Evolutionary conservation across 2,113 vertebrate genomes (phyloP).

Genomic region (Corythaixoides concolor): DNA sequence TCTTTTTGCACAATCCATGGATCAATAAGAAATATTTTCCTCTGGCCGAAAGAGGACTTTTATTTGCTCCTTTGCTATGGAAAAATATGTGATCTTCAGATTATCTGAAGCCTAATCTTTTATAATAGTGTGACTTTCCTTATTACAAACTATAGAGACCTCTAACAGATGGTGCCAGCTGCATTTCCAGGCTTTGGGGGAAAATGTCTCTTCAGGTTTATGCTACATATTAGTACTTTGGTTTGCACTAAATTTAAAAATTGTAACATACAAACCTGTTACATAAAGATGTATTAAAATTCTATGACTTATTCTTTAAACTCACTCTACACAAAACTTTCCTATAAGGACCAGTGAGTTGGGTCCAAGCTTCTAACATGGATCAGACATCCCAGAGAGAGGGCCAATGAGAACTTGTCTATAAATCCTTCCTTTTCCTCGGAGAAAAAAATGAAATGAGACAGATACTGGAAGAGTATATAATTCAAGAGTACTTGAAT

Average conservation of each 20-base stretch:
- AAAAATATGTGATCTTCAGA: not conserved
- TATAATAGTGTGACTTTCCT: accelerated
- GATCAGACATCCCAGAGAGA: not conserved
- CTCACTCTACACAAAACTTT: not conserved
- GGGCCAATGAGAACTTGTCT: not conserved
- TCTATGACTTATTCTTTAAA: not conserved
- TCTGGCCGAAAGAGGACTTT: not conserved
- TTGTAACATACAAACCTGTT: not conserved
- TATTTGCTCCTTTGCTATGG: not conserved
- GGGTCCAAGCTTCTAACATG: not conserved
- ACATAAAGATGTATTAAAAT: not conserved
- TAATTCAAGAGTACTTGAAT: not conserved
- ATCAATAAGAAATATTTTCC: not conserved
- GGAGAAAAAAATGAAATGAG: not conserved
- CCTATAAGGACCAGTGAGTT: not conserved
- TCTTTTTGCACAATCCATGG: not conserved
- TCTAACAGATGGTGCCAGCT: not conserved
- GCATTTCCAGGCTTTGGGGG: not conserved
- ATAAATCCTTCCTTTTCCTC: not conserved
- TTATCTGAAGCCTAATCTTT: not conserved
- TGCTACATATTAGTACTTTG: not conserved
- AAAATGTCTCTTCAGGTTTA: not conserved
- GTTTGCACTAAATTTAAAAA: not conserved
- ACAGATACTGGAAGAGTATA: not conserved
- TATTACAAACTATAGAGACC: not conserved